Evolutionary conservation across 2,888 invertebrate species (phyloP).

Genomic region (Lasius platythorax): DNA sequence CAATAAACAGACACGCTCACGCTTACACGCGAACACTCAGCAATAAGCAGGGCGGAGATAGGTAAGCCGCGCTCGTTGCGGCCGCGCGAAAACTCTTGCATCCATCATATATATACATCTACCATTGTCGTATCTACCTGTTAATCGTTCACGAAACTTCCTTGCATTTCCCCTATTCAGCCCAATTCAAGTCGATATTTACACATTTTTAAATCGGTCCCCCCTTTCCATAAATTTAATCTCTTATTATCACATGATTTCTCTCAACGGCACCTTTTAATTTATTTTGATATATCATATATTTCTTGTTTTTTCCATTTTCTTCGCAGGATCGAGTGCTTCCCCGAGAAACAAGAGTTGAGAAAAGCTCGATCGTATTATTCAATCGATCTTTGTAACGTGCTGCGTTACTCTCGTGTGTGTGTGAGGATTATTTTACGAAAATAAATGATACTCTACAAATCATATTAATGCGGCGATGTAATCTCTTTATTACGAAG

Average conservation of each 20-base stretch:
- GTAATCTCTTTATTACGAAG: conserved; percentile 8
- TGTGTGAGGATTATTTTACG: neutral
- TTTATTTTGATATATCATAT: neutral
- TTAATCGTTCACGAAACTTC: conserved; percentile 57
- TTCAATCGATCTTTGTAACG: neutral
- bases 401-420: neutral
- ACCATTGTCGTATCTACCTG: conserved; percentile 65
- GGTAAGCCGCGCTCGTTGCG: conserved; percentile 78
- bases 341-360: neutral
- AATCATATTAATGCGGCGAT: neutral
- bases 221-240: neutral
- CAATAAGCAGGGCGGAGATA: conserved; percentile 77
- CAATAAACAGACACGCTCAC: conserved; percentile 78
- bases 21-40: conserved; percentile 74
- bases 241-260: conserved; percentile 3
- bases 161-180: conserved; percentile 34
- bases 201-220: neutral
- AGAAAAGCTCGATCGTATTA: neutral
- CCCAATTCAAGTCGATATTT: neutral
- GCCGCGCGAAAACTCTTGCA: conserved; percentile 65
- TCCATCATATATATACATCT: conserved; percentile 55
- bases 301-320: neutral
- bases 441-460: neutral
- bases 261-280: conserved; percentile 14
- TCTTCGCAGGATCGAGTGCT: conserved; percentile 11